phyloP scores from a whole-genome alignment of 2,113 vertebrate species.

The Vidua chalybeata region DNA sequence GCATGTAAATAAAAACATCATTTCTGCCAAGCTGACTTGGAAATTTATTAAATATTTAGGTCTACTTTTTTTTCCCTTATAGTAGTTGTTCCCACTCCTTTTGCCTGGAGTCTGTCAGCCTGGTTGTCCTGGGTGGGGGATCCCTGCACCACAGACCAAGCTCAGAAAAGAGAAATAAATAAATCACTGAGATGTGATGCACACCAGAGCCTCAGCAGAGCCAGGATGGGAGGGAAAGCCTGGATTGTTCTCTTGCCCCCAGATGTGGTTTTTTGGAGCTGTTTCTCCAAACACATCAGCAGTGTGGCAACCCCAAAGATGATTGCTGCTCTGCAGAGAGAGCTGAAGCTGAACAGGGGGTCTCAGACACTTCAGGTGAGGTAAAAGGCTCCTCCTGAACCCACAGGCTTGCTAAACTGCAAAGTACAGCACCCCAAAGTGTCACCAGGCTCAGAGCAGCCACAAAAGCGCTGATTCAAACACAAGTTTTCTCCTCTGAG shows the following conservation, averaged over 20 bases:
- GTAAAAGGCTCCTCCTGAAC: not conserved
- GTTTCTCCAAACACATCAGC: not conserved
- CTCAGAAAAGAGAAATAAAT: not conserved
- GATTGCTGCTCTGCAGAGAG: not conserved
- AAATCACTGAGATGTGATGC: not conserved
- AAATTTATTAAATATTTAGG: not conserved
- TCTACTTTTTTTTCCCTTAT: not conserved
- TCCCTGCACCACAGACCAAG: not conserved
- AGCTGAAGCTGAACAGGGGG: rapidly evolving
- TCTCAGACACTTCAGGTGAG: not conserved
- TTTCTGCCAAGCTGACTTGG: not conserved
- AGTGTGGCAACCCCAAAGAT: not conserved
- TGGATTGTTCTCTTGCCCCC: not conserved
- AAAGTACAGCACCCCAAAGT: not conserved
- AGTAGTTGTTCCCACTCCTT: not conserved
- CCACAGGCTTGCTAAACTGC: not conserved
- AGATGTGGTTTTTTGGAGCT: not conserved
- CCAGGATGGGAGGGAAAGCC: not conserved
- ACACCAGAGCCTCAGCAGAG: not conserved
- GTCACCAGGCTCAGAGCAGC: not conserved
- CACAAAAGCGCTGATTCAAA: not conserved
- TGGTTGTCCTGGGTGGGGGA: not conserved
- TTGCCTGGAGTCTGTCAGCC: not conserved
- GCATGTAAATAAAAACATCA: not conserved
- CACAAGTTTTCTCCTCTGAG: not conserved